phyloP scores from a whole-genome alignment of 2,797 vertebrate genomes.

The Girardinus metallicus region DNA sequence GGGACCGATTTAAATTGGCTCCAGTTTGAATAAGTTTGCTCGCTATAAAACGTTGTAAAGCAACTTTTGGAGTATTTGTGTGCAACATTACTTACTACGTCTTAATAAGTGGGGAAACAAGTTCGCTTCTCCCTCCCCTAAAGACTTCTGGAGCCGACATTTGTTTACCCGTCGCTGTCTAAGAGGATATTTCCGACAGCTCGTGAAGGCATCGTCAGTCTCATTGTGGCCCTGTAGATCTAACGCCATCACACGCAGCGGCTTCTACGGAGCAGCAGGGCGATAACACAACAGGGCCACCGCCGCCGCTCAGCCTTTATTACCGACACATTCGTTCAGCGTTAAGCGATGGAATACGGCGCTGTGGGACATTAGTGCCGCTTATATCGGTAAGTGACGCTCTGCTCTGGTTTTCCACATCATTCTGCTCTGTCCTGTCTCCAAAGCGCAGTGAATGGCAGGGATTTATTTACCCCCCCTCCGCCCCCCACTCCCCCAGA shows the following conservation, averaged over 20 bases:
- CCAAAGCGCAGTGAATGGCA: constrained; percentile 43
- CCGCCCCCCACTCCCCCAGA: too few species aligned
- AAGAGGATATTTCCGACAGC: constrained; percentile 8
- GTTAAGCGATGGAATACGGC: constrained; percentile 49
- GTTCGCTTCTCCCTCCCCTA: not conserved
- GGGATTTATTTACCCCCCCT: constrained; percentile 26
- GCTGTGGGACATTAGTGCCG: constrained; percentile 41
- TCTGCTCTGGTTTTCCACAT: not conserved
- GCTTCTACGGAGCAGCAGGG: constrained; percentile 48
- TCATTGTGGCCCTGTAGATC: constrained; percentile 69
- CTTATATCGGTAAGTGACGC: constrained; percentile 53
- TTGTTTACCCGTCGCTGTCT: not conserved
- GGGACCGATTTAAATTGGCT: not conserved
- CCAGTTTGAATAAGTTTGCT: not conserved
- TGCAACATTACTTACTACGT: not conserved
- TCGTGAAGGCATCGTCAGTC: constrained; percentile 45
- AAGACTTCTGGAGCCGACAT: not conserved
- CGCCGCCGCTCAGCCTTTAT: constrained; percentile 1
- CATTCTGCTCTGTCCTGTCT: not conserved
- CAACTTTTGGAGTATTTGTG: not conserved
- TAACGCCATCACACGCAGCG: constrained; percentile 74
- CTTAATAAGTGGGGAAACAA: not conserved
- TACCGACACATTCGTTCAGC: not conserved
- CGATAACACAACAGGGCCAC: constrained; percentile 33
- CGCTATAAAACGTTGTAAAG: not conserved